A percentile compares a stretch with the other conserved stretches of the same genome.
Evolutionary conservation across 2,888 invertebrate species (phyloP).

Genomic region (Anorthoa munda): DNA sequence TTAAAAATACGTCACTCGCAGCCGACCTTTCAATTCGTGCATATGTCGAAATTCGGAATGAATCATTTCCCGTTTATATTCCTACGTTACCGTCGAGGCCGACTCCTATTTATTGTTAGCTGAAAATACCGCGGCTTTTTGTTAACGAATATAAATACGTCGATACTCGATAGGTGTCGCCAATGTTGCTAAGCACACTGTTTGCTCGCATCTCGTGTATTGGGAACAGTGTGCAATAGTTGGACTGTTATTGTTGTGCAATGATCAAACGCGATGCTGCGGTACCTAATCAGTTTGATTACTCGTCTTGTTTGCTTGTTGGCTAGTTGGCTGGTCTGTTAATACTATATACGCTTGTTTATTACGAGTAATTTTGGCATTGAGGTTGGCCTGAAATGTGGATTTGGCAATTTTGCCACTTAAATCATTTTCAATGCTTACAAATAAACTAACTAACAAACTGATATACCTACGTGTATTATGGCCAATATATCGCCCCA

Average conservation of each 20-base stretch:
- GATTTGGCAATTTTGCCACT: background rate
- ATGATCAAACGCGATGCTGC: constrained; percentile 29
- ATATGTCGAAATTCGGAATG: constrained; percentile 89
- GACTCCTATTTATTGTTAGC: constrained; percentile 62
- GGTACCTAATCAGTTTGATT: constrained; percentile 60
- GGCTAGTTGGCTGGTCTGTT: constrained; percentile 39
- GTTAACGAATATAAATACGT: constrained; percentile 56
- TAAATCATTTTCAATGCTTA: constrained; percentile 10
- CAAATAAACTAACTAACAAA: background rate
- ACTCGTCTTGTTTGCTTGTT: constrained; percentile 55
- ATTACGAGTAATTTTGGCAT: constrained; percentile 46
- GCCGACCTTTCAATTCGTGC: constrained; percentile 88
- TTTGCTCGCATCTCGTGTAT: constrained; percentile 42
- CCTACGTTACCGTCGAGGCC: constrained; percentile 73
- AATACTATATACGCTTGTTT: constrained; percentile 43
- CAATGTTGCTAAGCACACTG: constrained; percentile 29
- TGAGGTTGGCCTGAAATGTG: constrained; percentile 19
- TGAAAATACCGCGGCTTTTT: constrained; percentile 61
- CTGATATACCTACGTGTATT: background rate
- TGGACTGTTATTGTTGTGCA: constrained; percentile 31
- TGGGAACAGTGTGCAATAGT: constrained; percentile 20
- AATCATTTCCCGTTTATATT: constrained; percentile 88
- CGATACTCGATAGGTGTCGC: constrained; percentile 35
- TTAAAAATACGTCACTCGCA: constrained; percentile 91
- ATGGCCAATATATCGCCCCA: background rate